Conservation (phyloP, 2,113 vertebrate species). For the Corynorhinus townsendii region DNA sequence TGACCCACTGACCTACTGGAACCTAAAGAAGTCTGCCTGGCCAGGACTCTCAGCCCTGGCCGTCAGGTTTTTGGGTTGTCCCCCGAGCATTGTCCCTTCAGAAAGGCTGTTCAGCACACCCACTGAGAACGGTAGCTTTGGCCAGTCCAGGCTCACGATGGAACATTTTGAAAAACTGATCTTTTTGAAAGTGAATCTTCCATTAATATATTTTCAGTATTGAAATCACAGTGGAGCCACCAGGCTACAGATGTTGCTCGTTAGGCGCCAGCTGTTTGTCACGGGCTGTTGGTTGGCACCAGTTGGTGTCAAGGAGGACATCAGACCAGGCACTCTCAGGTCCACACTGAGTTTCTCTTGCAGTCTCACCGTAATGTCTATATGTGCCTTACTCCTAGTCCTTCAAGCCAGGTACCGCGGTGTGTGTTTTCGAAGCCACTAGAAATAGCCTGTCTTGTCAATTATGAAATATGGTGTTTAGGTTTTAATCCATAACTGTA, state of each 20-base stretch:
- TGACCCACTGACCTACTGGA: slow-evolving; percentile 98
- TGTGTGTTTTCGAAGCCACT: slow-evolving; percentile 71
- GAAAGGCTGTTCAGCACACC: slow-evolving; percentile 95
- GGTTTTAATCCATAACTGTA: slow-evolving; percentile 80
- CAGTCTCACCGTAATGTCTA: slow-evolving; percentile 78
- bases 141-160: slow-evolving; percentile 89
- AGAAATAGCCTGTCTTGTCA: slow-evolving; percentile 75
- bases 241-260: slow-evolving; percentile 66
- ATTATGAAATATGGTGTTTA: slow-evolving; percentile 73
- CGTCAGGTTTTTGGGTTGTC: slow-evolving; percentile 94
- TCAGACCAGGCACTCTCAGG: slow-evolving; percentile 76
- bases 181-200: slow-evolving; percentile 98
- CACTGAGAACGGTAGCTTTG: slow-evolving; percentile 86
- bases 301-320: slow-evolving; percentile 74
- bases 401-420: slow-evolving; percentile 80
- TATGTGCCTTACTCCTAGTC: slow-evolving; percentile 96
- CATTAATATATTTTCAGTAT: slow-evolving; percentile 98
- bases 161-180: slow-evolving; percentile 96
- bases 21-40: slow-evolving; percentile 94
- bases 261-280: slow-evolving; percentile 65
- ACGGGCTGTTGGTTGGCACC: slow-evolving; percentile 66
- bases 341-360: slow-evolving; percentile 69
- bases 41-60: slow-evolving; percentile 93
- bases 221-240: slow-evolving; percentile 79
- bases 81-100: slow-evolving; percentile 93